Base-by-base conservation (phyloP, 2,888 invertebrate genomes). In the Drosophila bunnanda region DNA sequence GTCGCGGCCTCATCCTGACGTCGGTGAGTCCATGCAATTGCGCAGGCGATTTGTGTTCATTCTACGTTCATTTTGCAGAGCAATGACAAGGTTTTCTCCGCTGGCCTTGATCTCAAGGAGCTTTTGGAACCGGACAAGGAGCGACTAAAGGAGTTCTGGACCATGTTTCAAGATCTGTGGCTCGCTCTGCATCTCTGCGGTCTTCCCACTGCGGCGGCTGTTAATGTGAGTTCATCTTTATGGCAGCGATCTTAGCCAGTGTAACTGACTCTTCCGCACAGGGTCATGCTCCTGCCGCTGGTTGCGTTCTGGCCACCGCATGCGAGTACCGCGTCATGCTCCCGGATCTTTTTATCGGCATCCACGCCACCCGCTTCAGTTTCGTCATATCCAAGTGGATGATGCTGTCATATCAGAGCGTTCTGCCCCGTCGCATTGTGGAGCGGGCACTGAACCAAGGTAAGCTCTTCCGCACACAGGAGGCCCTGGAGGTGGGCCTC, bases 301-400 rank as follows among this genome's bases (percentile, higher is more conserved):
- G 98, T 0, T 98, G 97, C 87, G 92, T 97, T 1, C 81, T 98
- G 15, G 93, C 97, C 0, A 93, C 96, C 87, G 94, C 95, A 41
- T 97, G 97, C 89, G 98, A 98, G 92, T 97, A 97, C 91, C 94
- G 98, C 70, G 95, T 96, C 1, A 97, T 98, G 95, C 94, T 95
- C 12, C 96, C 96, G 0, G 95, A 96, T 78, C 96, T 93, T 82
- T 95, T 94, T 12, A 97, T 98, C 62, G 98, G 98, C 0, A 93
- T 98, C 1, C 98, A 98, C 90, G 98, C 98, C 93, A 97, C 97
- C 0, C 94, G 95, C 62, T 93, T 98, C 52, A 98, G 97, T 17
- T 95, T 97, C 69, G 94, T 95, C 1, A 96, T 96, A 1, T 97
- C 97, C 0, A 92, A 92, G 64, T 97, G 96, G 96, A 95, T 95